Evolutionary conservation across 2,888 invertebrate genomes (phyloP), one percentile per base, ranked within the genome.

Genomic region (Matsumyia berberina): DNA sequence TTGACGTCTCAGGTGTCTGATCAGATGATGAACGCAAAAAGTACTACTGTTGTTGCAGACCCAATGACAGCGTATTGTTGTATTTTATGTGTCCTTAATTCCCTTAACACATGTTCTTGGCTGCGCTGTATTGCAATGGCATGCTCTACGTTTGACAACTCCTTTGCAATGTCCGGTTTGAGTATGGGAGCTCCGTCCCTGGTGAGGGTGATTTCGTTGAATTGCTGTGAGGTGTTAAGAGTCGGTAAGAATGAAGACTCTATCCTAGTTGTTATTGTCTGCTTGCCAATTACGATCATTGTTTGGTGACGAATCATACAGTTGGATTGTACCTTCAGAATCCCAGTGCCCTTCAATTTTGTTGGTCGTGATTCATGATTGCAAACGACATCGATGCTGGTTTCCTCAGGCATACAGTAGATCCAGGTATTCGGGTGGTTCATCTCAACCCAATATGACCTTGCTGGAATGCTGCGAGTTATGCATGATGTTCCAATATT

Each of bases 221-320:
- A 37, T 37, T 64, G n/a, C 24, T 64, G 33, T 9, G 49, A 49
- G 5, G 15, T 51, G 12, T 35, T 57, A 9, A 24, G 12, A 9
- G 49, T 37, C 51, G 58, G 70, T 11, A 49, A 15, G 8, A 49
- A 51, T 6, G 39, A 72, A n/a, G 46, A 57, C 24, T 29, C 33
- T 6, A 17, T 33, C 29, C 44, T 15, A 31, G 17, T 55, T 5
- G 31, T 46, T 17, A 57, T 55, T 9, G 53, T 57, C 15, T 44
- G 57, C 19, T 31, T 69, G 19, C 57, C 55, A 31, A 69, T 17
- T 1, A 55, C 60, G 4, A 49, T 72, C 58, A 60, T 57, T 5
- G n/a, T 24, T 66, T 51, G 53, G n/a, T 66, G 7, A 12, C 19
- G 42, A 19, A 55, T 24, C 4, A 53, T 67, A 5, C 57, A 70